These are phyloP conservation scores for Dicaeum eximium DNA, from an alignment of 2,113 vertebrate species.

Conservation along the genomic window DNA sequence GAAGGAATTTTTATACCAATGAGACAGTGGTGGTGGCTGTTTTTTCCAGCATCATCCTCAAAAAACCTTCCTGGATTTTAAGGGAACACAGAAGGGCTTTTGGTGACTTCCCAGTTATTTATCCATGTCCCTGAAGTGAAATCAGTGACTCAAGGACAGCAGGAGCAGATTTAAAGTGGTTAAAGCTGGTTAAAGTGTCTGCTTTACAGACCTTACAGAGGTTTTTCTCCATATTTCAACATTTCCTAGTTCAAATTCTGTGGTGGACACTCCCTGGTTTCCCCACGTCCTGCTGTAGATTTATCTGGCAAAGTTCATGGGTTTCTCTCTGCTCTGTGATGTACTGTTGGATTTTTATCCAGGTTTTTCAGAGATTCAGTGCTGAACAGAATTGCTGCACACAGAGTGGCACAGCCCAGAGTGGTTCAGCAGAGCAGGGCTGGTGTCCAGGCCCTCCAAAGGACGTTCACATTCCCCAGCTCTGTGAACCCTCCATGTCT, in stretches of 20 bases:
- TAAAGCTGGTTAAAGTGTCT: neutral
- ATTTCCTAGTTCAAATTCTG: neutral
- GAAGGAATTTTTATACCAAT: neutral
- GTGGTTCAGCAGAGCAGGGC: neutral
- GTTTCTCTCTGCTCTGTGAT: neutral
- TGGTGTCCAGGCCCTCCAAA: neutral
- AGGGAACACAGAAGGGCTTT: neutral
- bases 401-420: accelerated
- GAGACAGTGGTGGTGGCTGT: neutral
- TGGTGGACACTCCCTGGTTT: neutral
- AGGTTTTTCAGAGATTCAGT: neutral
- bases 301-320: no score
- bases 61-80: neutral
- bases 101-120: neutral
- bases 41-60: neutral
- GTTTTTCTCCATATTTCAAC: neutral
- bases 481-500: accelerated
- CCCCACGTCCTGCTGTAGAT: neutral
- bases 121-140: neutral
- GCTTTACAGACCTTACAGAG: neutral
- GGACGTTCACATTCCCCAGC: neutral
- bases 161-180: neutral
- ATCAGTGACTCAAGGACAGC: neutral
- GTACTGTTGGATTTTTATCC: neutral
- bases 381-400: accelerated